These are phyloP conservation scores for Dilophus febrilis DNA, from an alignment of 2,888 invertebrate species.

Conservation along the genomic window DNA sequence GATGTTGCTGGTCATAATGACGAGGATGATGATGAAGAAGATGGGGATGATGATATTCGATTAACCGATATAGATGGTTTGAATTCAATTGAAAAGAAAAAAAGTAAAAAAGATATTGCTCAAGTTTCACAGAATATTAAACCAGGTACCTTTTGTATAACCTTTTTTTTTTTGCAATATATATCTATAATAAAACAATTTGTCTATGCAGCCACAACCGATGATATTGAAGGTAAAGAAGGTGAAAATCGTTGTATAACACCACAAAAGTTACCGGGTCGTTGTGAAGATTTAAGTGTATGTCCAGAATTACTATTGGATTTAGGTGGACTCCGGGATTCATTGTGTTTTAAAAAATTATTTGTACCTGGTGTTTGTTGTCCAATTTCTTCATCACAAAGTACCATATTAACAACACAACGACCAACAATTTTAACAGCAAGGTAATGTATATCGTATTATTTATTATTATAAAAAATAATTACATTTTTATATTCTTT, in stretches of 20 bases:
- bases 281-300: constrained; percentile 74
- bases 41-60: no score
- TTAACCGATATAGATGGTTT: no score
- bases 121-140: no score
- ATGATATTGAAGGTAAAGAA: constrained; percentile 32
- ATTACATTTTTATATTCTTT: neutral
- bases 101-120: constrained; percentile 29
- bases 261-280: constrained; percentile 60
- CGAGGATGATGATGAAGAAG: constrained; percentile 28
- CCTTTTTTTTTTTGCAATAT: no score
- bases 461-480: neutral
- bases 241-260: constrained; percentile 56
- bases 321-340: constrained; percentile 63
- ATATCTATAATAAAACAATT: no score
- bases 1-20: no score
- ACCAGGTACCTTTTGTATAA: no score
- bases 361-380: constrained; percentile 89
- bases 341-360: constrained; percentile 77
- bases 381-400: constrained; percentile 35
- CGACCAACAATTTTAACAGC: constrained; percentile 15
- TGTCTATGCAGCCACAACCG: constrained; percentile 24
- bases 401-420: constrained; percentile 25
- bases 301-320: constrained; percentile 73
- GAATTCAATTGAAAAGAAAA: constrained; percentile 14
- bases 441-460: constrained; percentile 12